Conservation (phyloP, 2,888 invertebrate genomes). For the Perdita meconis region DNA sequence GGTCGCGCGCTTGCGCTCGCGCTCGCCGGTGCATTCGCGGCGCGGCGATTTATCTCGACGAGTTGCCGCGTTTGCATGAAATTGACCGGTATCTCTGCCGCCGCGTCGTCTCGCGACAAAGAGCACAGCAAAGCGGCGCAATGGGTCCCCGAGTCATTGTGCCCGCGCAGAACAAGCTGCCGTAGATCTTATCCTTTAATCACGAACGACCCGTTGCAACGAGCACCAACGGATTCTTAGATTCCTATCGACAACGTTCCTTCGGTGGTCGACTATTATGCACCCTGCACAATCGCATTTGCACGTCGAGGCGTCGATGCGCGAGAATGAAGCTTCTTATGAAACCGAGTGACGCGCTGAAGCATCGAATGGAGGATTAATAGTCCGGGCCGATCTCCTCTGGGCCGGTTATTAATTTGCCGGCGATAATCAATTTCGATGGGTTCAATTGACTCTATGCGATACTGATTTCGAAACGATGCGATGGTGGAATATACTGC, state of each 20-base stretch:
- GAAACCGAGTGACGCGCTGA: constrained; percentile 17
- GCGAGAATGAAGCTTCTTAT: constrained; percentile 48
- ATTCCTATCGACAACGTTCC: constrained; percentile 55
- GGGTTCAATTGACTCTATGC: constrained; percentile 3
- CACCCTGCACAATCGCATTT: constrained; percentile 53
- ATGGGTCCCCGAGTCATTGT: constrained; percentile 52
- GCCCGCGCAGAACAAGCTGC: constrained; percentile 57
- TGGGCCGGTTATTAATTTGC: constrained; percentile 3
- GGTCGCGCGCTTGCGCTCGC: constrained; percentile 35
- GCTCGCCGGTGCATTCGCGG: constrained; percentile 42
- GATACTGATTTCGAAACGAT: constrained; percentile 1
- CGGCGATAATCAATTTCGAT: background rate
- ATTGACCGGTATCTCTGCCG: constrained; percentile 39
- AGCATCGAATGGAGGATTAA: background rate
- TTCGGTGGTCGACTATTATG: constrained; percentile 49
- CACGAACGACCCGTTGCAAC: constrained; percentile 71
- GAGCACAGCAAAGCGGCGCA: constrained; percentile 40
- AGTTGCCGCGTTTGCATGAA: constrained; percentile 58
- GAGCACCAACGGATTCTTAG: constrained; percentile 65
- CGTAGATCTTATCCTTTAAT: constrained; percentile 72
- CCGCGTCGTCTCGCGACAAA: constrained; percentile 63
- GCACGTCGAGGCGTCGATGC: constrained; percentile 58
- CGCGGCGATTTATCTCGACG: constrained; percentile 42
- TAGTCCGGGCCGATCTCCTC: background rate
- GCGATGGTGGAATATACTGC: too few relatives aligned